Percentiles rank a stretch among this genome's conserved stretches.
Evolutionary conservation across 2,888 invertebrate species (phyloP).

Genomic region (Catocala fraxini): DNA sequence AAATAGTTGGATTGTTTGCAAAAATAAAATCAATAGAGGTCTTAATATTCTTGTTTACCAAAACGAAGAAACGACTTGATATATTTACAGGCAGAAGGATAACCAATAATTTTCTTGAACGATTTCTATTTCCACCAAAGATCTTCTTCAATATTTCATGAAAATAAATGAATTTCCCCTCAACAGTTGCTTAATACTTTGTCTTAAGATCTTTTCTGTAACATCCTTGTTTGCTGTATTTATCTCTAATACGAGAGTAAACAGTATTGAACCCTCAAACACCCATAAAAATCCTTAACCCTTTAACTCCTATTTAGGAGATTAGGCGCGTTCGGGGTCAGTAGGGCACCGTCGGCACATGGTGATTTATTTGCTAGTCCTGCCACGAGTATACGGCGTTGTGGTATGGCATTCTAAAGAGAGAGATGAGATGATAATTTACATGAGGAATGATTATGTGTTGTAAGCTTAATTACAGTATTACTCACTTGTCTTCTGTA

Average conservation of each 20-base stretch:
- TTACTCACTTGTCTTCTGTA: constrained; percentile 19
- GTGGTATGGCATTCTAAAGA: background rate
- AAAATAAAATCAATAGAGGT: no score
- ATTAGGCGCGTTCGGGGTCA: constrained; percentile 31
- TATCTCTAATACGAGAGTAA: background rate
- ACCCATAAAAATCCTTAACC: constrained; percentile 12
- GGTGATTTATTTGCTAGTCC: constrained; percentile 39
- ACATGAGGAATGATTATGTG: constrained; percentile 4
- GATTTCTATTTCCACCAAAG: no score
- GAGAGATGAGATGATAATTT: constrained; percentile 2
- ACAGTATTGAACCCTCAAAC: background rate
- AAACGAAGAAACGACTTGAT: no score
- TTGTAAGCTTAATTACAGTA: background rate
- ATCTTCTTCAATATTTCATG: no score
- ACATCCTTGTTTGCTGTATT: no score
- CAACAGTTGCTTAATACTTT: no score
- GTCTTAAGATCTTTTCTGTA: no score
- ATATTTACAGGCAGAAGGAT: no score
- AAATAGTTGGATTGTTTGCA: no score
- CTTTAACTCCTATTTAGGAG: constrained; percentile 12
- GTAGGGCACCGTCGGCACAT: constrained; percentile 29
- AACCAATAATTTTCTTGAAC: no score
- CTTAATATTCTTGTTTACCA: no score
- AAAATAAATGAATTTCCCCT: no score
- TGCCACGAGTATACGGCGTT: constrained; percentile 14